Base-by-base conservation (phyloP, 2,113 vertebrate genomes). In the Australoheros scitulus region DNA sequence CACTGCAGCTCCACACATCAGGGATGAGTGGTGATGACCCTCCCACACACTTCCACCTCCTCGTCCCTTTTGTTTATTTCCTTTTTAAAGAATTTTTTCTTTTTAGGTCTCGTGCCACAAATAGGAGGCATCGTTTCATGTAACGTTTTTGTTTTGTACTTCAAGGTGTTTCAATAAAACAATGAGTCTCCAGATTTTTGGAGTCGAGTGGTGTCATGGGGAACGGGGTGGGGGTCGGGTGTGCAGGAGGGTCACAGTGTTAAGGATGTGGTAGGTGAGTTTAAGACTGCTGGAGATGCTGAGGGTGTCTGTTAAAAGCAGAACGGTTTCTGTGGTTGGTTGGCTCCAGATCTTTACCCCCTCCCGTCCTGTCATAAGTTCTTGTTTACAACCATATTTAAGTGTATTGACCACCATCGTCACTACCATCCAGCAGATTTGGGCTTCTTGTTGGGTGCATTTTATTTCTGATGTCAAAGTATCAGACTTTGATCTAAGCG, bases 71-170 rank as follows among this genome's bases (percentile, higher is more conserved):
- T 76, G 60, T 83, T 91, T 38, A 80, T 91, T 88, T 83, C 58
- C 80, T 87, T 90, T 77, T 79, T 72, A 80, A 68, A 5, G 11
- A 41, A 14, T 1, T 50, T 83, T 79, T 87, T 89, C 81, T 91
- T 93, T 92, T 94, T 94, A 94, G 79, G 85, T 89, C 57, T 89
- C 61, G 87, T 94, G 92, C 89, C 87, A 26, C 65, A 7, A 29
- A 41, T 82, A 58, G 20, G 43, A 72, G 92, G 90, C 92, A 84
- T 89, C 20, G 38, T 91, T 94, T 89, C 92, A 89, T 96, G 94
- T 95, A 94, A 94, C 88, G 58, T 94, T 95, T 95, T 95, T 95
- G 94, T 96, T 95, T 96, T 96, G 95, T 95, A 96, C 88, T 94
- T 93, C 57, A 92, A 91, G 65, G 89, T 92, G 91, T 94, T 94